Evolutionary conservation across 2,113 vertebrate species (phyloP).

Genomic region (Podarcis raffonei): DNA sequence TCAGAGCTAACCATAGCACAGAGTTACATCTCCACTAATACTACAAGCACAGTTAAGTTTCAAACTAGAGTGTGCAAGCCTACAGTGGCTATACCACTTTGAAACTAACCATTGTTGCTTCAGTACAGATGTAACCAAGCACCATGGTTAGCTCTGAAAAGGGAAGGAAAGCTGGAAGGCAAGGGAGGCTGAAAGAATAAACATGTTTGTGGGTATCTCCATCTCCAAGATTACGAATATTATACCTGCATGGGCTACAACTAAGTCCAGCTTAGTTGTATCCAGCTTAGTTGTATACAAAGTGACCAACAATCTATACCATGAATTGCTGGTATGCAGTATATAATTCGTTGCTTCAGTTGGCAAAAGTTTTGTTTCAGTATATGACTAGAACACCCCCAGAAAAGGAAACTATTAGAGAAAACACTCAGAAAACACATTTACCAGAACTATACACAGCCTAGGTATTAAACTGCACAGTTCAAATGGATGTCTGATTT

Average conservation of each 20-base stretch:
- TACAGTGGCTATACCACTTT: too few relatives aligned
- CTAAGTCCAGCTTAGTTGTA: too few relatives aligned
- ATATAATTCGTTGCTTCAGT: neutral
- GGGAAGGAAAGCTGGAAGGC: neutral
- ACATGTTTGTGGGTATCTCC: too few relatives aligned
- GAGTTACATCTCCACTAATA: neutral
- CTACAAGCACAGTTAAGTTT: neutral
- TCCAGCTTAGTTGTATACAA: too few relatives aligned
- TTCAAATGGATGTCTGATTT: conserved; percentile 97
- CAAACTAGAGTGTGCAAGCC: neutral
- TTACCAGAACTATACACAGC: neutral
- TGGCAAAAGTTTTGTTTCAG: too few relatives aligned
- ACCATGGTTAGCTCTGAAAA: neutral
- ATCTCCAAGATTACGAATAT: neutral
- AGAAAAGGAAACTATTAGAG: neutral
- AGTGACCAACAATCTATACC: neutral
- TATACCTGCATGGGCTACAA: neutral
- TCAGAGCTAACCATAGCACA: too few relatives aligned
- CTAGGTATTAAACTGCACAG: conserved; percentile 7
- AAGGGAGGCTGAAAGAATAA: too few relatives aligned
- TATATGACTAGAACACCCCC: neutral
- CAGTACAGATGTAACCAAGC: too few relatives aligned
- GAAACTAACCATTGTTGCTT: neutral
- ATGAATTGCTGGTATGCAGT: too few relatives aligned
- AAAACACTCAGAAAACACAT: neutral